Evolutionary conservation across 2,888 invertebrate genomes (phyloP), one percentile per base, ranked within the genome.

Genomic region (Catocala nupta): DNA sequence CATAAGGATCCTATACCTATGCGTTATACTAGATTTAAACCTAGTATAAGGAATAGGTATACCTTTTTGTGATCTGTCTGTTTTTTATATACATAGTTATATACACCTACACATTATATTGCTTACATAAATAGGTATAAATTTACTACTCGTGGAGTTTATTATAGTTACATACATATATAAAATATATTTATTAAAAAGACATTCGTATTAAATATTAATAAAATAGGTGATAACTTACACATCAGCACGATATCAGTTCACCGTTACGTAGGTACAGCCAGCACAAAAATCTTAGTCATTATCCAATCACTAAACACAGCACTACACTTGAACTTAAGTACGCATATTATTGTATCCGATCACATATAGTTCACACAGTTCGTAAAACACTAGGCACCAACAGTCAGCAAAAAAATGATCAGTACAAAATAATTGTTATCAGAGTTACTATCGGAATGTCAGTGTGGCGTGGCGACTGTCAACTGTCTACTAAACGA

Each of bases 401-500:
- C 81, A 78, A 81, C 77, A 84, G 89, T 88, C 87, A 89, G 86
- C 85, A 91, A 89, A 92, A 89, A 87, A 88, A 84, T 80, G 78
- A 90, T 89, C 88, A 90, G 90, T 91, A 89, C 86, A 89, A 87
- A 77, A 86, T 87, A 77, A 86, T 88, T 88, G 87, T 92, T 93
- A 92, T 93, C 91, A 91, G 90, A 89, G 82, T 87, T 90, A 85
- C 88, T 92, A 92, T 93, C 90, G 92, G 90, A 92, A 92, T 93
- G 93, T 92, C 93, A 93, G 90, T 92, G 90, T 92, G 91, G 93
- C 91, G 93, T 92, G 93, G 92, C 89, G 93, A 92, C 92, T 93
- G 94, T 94, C 94, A 94, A 93, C 87, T 93, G 93, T 93, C 92
- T 93, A 93, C 94, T 94, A 94, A 93, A 91, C 91, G 92, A 92